A percentile compares a stretch with the other conserved stretches of the same genome.
These are phyloP conservation scores for Sebastolobus altivelis DNA, from an alignment of 2,797 vertebrate species.

Conservation along the genomic window DNA sequence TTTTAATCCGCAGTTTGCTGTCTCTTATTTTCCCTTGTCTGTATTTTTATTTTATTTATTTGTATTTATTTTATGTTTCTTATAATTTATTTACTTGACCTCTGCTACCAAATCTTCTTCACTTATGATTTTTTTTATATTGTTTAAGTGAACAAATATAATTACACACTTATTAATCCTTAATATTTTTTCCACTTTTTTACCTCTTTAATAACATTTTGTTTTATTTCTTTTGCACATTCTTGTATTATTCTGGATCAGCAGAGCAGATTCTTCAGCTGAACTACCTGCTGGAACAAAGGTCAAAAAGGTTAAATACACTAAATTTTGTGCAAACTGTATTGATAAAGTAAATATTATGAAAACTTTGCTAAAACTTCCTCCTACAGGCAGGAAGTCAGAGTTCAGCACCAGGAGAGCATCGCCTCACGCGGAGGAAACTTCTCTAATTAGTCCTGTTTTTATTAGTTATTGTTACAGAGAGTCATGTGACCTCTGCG, in stretches of 20 bases:
- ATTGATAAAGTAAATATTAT: neutral
- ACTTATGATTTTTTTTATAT: neutral
- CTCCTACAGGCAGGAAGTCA: constrained; percentile 20
- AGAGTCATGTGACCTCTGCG: constrained; percentile 28
- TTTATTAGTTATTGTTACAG: constrained; percentile 10
- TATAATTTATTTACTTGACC: too few relatives aligned
- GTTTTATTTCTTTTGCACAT: too few relatives aligned
- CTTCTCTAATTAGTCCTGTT: constrained; percentile 21
- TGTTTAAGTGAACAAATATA: neutral
- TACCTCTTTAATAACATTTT: neutral
- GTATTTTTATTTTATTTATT: neutral
- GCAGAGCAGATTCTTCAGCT: neutral
- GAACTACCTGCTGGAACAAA: neutral
- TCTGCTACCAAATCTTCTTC: neutral
- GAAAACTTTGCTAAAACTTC: constrained; percentile 9
- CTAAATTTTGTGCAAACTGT: neutral
- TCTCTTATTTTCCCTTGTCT: neutral
- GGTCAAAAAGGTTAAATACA: constrained; percentile 6
- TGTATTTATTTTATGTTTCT: too few relatives aligned
- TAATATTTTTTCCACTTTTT: too few relatives aligned
- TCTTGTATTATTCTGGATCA: too few relatives aligned
- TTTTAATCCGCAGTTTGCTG: neutral
- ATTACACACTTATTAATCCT: too few relatives aligned
- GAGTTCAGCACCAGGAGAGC: constrained; percentile 14
- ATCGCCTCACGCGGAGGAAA: neutral